Conservation (phyloP, 1,140 invertebrate species). For the Aphelenchoides besseyi region DNA sequence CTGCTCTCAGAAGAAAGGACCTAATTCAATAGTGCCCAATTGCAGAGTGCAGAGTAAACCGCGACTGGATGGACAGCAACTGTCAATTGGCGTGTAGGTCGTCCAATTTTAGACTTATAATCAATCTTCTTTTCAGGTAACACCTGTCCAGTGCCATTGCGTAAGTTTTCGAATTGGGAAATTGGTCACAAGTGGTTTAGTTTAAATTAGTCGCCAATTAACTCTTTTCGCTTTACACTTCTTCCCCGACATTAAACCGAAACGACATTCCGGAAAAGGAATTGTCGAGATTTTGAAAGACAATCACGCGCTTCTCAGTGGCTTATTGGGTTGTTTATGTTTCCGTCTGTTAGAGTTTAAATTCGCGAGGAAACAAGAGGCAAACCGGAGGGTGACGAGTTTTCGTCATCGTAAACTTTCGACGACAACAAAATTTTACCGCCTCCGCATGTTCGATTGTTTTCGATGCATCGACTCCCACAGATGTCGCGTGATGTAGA, state of each 20-base stretch:
- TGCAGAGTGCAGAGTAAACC: slow-evolving; percentile 48
- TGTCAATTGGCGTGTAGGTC: slow-evolving; percentile 46
- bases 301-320: not conserved
- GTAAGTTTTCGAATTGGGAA: slow-evolving; percentile 22
- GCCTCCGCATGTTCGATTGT: not conserved
- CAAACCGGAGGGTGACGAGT: slow-evolving; percentile 3
- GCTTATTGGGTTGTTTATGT: not conserved
- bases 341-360: slow-evolving; percentile 6
- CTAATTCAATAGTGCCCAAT: slow-evolving; percentile 39
- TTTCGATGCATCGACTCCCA: too few relatives aligned
- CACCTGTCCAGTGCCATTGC: slow-evolving; percentile 26
- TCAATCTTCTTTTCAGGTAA: not conserved
- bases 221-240: not conserved
- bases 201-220: slow-evolving; percentile 9
- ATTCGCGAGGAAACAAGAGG: not conserved
- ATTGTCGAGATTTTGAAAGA: not conserved
- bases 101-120: not conserved
- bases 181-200: not conserved
- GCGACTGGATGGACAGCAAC: slow-evolving; percentile 49
- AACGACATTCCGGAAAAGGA: slow-evolving; percentile 6
- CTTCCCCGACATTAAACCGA: not conserved
- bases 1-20: not conserved
- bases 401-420: not conserved
- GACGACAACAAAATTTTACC: slow-evolving; percentile 2
- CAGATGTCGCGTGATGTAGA: too few relatives aligned